A percentile compares a stretch with the other conserved stretches of the same genome.
phyloP scores from a whole-genome alignment of 1,140 invertebrate genomes.

The Temnothorax longispinosus region DNA sequence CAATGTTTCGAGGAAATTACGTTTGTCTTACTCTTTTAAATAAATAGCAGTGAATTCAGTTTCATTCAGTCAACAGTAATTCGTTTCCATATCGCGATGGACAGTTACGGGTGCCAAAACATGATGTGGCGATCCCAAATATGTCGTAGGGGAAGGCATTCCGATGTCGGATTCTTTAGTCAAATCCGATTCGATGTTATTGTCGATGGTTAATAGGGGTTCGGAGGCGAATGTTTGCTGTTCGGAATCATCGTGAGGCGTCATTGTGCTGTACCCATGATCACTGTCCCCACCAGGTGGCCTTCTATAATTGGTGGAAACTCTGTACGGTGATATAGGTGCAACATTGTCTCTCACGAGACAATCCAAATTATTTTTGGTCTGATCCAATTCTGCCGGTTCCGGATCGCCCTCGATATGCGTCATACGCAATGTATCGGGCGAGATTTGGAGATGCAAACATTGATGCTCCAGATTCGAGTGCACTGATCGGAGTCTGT shows the following conservation, averaged over 20 bases:
- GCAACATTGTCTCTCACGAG: constrained; percentile 87
- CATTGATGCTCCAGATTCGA: constrained; percentile 83
- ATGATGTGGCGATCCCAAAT: constrained; percentile 87
- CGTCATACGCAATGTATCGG: constrained; percentile 83
- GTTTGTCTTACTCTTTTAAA: constrained; percentile 4
- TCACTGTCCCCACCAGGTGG: constrained; percentile 95
- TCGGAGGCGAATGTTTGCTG: constrained; percentile 90
- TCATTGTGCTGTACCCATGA: constrained; percentile 98
- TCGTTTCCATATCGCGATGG: constrained; percentile 92
- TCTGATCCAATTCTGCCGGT: constrained; percentile 81
- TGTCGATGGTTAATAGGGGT: constrained; percentile 84
- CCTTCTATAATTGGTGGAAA: constrained; percentile 92
- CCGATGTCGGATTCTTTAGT: constrained; percentile 75
- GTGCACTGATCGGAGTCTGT: constrained; percentile 85
- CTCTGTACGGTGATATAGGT: constrained; percentile 94
- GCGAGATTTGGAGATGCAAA: constrained; percentile 81
- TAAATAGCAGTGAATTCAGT: constrained; percentile 34
- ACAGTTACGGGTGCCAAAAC: constrained; percentile 95
- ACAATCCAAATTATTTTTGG: constrained; percentile 87
- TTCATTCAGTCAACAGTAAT: constrained; percentile 78
- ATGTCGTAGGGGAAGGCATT: constrained; percentile 83
- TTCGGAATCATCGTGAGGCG: constrained; percentile 95
- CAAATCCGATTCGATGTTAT: constrained; percentile 82
- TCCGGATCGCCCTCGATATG: constrained; percentile 81
- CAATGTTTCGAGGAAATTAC: not conserved